Conservation (phyloP, 2,113 vertebrate species). For the Dasypus novemcinctus region DNA sequence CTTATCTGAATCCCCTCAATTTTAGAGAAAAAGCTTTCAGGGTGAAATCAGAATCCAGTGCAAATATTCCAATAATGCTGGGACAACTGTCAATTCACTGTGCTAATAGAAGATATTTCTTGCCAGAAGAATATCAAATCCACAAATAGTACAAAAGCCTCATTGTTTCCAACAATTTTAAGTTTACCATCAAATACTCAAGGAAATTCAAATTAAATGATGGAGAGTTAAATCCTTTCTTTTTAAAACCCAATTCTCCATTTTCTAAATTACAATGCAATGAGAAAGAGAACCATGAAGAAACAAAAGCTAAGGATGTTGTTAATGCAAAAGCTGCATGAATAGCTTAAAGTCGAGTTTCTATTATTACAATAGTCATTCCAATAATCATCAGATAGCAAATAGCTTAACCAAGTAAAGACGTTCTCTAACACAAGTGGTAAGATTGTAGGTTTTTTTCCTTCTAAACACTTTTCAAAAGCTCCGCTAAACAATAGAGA, state of each 20-base stretch:
- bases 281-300: not conserved
- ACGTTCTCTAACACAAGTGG: not conserved
- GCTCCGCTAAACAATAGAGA: not conserved
- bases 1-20: not conserved
- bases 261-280: not conserved
- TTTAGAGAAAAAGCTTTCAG: not conserved
- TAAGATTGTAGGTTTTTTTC: not conserved
- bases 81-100: not conserved
- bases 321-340: not conserved
- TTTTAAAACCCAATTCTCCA: not conserved
- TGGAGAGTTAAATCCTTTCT: not conserved
- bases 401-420: conserved; percentile 2
- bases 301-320: not conserved
- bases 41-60: not conserved
- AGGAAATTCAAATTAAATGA: not conserved
- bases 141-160: conserved; percentile 21
- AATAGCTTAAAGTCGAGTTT: not conserved
- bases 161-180: not conserved
- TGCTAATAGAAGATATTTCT: not conserved
- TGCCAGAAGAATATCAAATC: not conserved
- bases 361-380: not conserved
- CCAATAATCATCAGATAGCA: not conserved
- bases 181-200: not conserved
- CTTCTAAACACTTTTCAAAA: conserved; percentile 14
- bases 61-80: not conserved